Evolutionary conservation across 2,888 invertebrate genomes (phyloP), one percentile per base, ranked within the genome.

Genomic region (Epinotia demarniana): DNA sequence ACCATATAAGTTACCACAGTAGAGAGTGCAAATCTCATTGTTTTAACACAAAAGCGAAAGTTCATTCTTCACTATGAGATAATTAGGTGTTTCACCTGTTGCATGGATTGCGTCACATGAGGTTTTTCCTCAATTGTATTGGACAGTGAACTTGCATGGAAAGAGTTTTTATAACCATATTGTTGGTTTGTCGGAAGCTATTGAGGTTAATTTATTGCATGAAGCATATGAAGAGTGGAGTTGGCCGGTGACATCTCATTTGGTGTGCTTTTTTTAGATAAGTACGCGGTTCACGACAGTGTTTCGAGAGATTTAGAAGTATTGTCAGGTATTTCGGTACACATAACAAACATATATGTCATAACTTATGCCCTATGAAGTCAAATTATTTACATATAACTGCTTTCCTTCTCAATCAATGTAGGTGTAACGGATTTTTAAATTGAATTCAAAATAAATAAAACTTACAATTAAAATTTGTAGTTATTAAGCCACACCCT

Each of bases 11-110:
- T 89, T 89, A 89, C 87, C 87, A 86, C 91, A 87, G 84, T 86
- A 86, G 88, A 89, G 88, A 87, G 89, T 85, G 87, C 85, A 85
- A 81, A 83, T 84, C 81, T 83, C 90, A 93, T 93, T 93, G 93
- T 93, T 90, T 85, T 79, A 88, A 87, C 84, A 93, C 92, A 93
- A 93, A 93, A 93, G 94, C 91, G 93, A 93, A 93, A 93, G 94
- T 92, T 90, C 89, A 90, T 89, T 90, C 90, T 89, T 87, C 86
- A 82, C 87, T 88, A 89, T 89, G 91, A 90, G 91, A 90, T 92
- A 93, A 93, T 93, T 92, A 91, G 88, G 86, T 91, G 92, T 93
- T 93, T 93, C 93, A 92, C 92, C 89, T 80, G 81, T 78, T 80
- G 81, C 81, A 79, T 80, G 81, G 82, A 89, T 93, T 93, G 87